Evolutionary conservation across 1,140 invertebrate species (phyloP), one percentile per base, ranked within the genome.

Genomic region (Bombus superbus): DNA sequence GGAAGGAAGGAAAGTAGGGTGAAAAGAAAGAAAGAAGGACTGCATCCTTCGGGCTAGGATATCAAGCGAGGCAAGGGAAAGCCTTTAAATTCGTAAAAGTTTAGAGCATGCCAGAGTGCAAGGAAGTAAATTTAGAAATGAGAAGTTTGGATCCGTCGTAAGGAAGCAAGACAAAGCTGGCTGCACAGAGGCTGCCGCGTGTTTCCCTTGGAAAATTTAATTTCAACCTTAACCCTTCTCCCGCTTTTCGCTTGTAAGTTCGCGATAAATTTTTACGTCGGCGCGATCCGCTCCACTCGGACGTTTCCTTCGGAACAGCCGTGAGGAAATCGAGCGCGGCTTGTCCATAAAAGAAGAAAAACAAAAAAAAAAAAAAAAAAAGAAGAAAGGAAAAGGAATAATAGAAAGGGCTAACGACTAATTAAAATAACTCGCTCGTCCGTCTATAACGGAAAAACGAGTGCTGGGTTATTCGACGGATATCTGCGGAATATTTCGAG

Each of bases 11-110:
- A 66, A 75, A 57, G 42, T 11, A 0, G 11, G 40, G 22, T 28
- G 57, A 53, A 59, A 81, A 11, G 28, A 73, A 81, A n/a, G 57
- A 69, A 69, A 22, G 22, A 74, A 82, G n/a, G 64, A 74, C 69
- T 72, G 79, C 79, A 80, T 78, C 42, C 64, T 75, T 47, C 4
- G n/a, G 38, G 32, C n/a, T n/a, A 66, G 79, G 35, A 42, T 88
- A 85, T 85, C 77, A 88, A 85, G 38, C 62, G 71, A 44, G 44
- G 40, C 44, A 38, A 22, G 25, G 77, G 32, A 81, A 77, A 82
- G 76, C 32, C 64, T 76, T 87, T 85, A 80, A 87, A 89, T 90
- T 87, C 76, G 75, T 87, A 76, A 87, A 76, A 80, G 81, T 72
- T 88, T 83, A 86, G 81, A 68, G 79, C 73, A 81, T 73, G 44